Conservation (phyloP, 2,888 invertebrate genomes). For the Drosophila sordidapex region DNA sequence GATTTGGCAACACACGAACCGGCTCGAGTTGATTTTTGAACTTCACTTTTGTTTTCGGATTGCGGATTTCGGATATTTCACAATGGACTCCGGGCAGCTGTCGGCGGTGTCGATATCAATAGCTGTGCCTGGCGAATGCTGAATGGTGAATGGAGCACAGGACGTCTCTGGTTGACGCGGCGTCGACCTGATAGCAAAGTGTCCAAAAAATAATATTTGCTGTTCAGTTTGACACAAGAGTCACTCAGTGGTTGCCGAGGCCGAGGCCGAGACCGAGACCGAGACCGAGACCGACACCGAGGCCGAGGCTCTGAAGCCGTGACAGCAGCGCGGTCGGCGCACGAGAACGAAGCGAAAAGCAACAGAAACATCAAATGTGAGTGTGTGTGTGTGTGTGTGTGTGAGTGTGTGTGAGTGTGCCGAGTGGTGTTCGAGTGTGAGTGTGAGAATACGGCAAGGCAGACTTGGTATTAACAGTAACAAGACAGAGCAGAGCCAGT, state of each 20-base stretch:
- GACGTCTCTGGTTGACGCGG: slow-evolving; percentile 74
- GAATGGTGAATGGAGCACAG: slow-evolving; percentile 78
- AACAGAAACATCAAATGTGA: slow-evolving; percentile 35
- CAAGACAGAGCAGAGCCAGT: slow-evolving; percentile 7
- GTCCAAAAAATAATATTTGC: slow-evolving; percentile 84
- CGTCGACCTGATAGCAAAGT: slow-evolving; percentile 85
- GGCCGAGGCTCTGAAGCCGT: slow-evolving; percentile 42
- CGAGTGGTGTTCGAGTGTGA: slow-evolving; percentile 22
- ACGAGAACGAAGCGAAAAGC: slow-evolving; percentile 59
- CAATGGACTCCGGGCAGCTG: neutral
- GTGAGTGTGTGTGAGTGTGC: neutral
- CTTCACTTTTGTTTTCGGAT: slow-evolving; percentile 1
- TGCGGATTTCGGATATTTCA: neutral
- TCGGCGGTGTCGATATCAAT: slow-evolving; percentile 79
- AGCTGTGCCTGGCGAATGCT: slow-evolving; percentile 71
- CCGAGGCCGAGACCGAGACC: slow-evolving; percentile 26
- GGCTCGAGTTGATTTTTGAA: slow-evolving; percentile 55
- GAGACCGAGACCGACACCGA: slow-evolving; percentile 17
- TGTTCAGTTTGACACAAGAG: slow-evolving; percentile 78
- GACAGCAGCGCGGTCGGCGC: slow-evolving; percentile 25
- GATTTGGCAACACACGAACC: slow-evolving; percentile 51
- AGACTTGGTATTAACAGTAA: slow-evolving; percentile 35
- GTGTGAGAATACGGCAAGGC: slow-evolving; percentile 43
- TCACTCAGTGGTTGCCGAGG: slow-evolving; percentile 61
- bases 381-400: neutral